phyloP scores from a whole-genome alignment of 2,113 vertebrate species.

The Corvus cornix region DNA sequence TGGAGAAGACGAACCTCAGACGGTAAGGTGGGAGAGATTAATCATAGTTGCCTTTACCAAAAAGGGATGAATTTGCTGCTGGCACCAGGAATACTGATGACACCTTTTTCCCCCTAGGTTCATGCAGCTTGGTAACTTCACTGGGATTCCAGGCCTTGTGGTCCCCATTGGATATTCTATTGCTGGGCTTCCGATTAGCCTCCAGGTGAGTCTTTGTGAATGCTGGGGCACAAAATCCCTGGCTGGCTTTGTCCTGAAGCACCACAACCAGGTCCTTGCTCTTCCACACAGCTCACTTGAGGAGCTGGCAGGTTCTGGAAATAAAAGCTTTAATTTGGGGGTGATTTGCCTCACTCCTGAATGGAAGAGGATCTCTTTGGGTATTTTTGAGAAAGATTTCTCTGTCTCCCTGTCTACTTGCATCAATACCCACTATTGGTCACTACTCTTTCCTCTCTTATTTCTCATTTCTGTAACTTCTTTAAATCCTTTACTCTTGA shows the following conservation, averaged over 20 bases:
- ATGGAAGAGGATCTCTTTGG: neutral
- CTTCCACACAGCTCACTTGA: neutral
- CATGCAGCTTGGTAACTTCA: slow-evolving; percentile 69
- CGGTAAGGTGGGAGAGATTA: neutral
- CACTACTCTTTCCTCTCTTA: neutral
- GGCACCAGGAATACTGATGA: neutral
- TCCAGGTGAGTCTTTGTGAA: slow-evolving; percentile 43
- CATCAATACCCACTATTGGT: neutral
- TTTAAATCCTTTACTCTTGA: neutral
- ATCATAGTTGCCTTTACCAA: neutral
- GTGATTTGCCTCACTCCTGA: neutral
- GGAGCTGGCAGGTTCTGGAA: neutral
- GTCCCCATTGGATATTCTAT: slow-evolving; percentile 63
- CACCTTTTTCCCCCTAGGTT: slow-evolving; percentile 26
- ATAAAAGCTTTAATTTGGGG: neutral
- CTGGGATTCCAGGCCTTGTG: slow-evolving; percentile 67
- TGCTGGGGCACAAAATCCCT: neutral
- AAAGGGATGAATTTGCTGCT: neutral
- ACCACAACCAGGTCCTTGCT: neutral
- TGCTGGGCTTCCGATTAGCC: slow-evolving; percentile 47
- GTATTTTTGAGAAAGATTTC: neutral
- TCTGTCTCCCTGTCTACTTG: neutral
- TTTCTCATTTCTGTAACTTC: neutral
- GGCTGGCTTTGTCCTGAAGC: neutral
- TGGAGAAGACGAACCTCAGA: neutral